These are phyloP conservation scores for Sebastes nivosus DNA, from an alignment of 2,797 vertebrate species.

Conservation along the genomic window DNA sequence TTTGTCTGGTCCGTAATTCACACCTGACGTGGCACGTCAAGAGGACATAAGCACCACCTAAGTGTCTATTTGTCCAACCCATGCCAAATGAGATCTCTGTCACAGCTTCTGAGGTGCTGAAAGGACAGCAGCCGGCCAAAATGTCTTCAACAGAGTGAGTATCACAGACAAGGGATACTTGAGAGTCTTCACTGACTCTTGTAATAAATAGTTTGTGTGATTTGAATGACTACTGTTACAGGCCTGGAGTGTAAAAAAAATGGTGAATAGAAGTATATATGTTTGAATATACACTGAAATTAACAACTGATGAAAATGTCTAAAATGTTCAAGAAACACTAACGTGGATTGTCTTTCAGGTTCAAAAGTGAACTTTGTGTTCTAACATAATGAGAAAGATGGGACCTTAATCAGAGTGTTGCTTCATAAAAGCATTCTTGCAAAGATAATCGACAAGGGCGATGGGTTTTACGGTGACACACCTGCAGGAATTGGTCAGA, in stretches of 20 bases:
- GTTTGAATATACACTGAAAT: neutral
- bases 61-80: neutral
- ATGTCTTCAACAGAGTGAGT: neutral
- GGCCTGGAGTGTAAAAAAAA: neutral
- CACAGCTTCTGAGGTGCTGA: neutral
- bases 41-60: neutral
- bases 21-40: neutral
- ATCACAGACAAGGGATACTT: neutral
- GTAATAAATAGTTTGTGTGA: neutral
- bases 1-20: conserved; percentile 5
- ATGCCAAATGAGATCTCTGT: neutral
- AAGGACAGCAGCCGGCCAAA: neutral
- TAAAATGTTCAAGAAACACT: neutral
- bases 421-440: neutral
- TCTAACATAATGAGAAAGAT: neutral
- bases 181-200: neutral
- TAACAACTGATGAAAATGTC: neutral
- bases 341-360: neutral
- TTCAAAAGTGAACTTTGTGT: neutral
- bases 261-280: neutral
- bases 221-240: neutral
- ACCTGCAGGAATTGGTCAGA: neutral
- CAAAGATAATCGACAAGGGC: neutral
- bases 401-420: neutral
- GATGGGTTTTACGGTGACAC: neutral